Conservation (phyloP, 2,888 invertebrate genomes). For the Auanema freiburgensis region DNA sequence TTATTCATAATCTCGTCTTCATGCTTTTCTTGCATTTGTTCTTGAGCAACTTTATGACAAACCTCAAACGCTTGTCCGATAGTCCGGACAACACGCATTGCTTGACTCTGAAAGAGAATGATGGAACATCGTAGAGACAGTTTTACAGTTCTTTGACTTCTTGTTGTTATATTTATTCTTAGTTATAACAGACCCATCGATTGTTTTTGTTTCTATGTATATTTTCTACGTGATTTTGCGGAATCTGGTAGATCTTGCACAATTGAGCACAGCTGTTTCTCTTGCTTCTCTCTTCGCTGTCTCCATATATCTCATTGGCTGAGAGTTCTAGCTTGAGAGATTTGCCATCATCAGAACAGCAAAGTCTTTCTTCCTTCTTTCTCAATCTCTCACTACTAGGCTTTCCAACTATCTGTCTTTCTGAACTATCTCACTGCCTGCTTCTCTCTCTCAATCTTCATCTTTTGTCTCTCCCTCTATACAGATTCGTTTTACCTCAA, state of each 20-base stretch:
- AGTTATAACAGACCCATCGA: too few species aligned
- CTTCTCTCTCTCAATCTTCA: neutral
- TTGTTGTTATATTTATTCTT: too few species aligned
- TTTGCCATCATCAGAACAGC: conserved; percentile 5
- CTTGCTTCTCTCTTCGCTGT: neutral
- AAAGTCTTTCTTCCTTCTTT: neutral
- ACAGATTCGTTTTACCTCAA: neutral
- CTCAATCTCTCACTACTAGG: neutral
- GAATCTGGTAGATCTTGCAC: too few species aligned
- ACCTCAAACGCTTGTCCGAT: conserved; percentile 96
- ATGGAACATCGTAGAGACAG: too few species aligned
- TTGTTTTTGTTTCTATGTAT: too few species aligned
- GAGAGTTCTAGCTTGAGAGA: neutral
- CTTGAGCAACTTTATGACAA: conserved; percentile 79
- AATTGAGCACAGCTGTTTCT: neutral
- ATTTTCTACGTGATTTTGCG: too few species aligned
- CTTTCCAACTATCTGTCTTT: too few species aligned
- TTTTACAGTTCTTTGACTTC: too few species aligned
- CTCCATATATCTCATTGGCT: neutral
- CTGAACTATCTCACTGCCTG: too few species aligned
- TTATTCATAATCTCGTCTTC: conserved; percentile 46
- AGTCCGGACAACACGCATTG: conserved; percentile 95
- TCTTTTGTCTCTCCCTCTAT: neutral
- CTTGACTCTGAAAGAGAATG: conserved; percentile 72
- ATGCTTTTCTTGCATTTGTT: conserved; percentile 61